Conservation (phyloP, 2,888 invertebrate genomes). For the Tenthredo amoena region DNA sequence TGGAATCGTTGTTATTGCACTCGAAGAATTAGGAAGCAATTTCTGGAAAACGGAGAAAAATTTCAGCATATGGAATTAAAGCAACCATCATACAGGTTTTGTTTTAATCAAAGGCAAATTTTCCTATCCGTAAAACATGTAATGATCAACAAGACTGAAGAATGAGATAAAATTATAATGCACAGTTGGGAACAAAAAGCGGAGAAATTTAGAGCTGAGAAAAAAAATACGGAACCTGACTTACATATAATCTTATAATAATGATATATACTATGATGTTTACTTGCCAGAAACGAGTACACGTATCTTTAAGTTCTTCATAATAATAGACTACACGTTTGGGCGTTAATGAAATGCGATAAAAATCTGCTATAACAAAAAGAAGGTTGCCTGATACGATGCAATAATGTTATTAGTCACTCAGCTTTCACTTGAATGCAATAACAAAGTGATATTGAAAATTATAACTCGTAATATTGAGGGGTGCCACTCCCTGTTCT, state of each 20-base stretch:
- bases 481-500: constrained; percentile 33
- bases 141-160: not conserved
- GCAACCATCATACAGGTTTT: not conserved
- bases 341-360: not conserved
- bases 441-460: not conserved
- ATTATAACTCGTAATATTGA: not conserved
- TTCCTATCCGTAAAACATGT: not conserved
- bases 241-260: not conserved
- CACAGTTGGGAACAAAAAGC: not conserved
- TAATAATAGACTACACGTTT: constrained; percentile 5
- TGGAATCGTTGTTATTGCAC: too few species aligned
- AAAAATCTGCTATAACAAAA: not conserved
- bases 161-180: not conserved
- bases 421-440: not conserved
- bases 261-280: not conserved
- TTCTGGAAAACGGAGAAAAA: not conserved
- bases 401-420: not conserved
- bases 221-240: not conserved
- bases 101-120: not conserved
- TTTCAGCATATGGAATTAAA: not conserved
- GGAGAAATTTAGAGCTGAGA: not conserved
- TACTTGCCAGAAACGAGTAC: constrained; percentile 3
- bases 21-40: not conserved
- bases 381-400: not conserved
- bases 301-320: not conserved